Evolutionary conservation across 2,797 vertebrate species (phyloP).

Genomic region (Falco concolor): DNA sequence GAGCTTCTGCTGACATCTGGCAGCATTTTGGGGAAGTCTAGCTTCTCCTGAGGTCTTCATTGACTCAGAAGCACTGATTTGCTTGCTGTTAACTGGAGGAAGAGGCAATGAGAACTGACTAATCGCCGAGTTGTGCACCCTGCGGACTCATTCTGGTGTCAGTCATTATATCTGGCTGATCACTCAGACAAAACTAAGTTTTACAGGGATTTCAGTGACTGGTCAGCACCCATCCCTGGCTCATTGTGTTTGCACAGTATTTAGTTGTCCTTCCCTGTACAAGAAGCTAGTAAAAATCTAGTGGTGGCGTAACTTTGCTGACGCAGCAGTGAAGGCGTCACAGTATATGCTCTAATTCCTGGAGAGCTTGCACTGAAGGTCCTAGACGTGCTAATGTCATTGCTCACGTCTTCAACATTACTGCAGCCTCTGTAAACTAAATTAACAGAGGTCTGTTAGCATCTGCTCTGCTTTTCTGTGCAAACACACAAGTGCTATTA

Average conservation of each 20-base stretch:
- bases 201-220: neutral
- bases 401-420: neutral
- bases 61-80: neutral
- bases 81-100: neutral
- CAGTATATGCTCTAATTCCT: neutral
- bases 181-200: neutral
- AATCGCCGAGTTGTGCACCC: neutral
- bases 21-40: neutral
- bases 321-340: neutral
- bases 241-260: neutral
- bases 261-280: neutral
- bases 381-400: neutral
- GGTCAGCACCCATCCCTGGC: neutral
- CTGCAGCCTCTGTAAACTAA: neutral
- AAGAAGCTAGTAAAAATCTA: neutral
- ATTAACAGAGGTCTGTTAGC: neutral
- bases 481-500: neutral
- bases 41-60: neutral
- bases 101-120: slow-evolving; percentile 30
- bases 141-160: neutral
- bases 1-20: neutral
- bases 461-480: neutral
- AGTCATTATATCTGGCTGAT: neutral
- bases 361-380: neutral
- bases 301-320: neutral